Evolutionary conservation across 2,113 vertebrate species (phyloP).

Genomic region (Diphyllodes magnificus): DNA sequence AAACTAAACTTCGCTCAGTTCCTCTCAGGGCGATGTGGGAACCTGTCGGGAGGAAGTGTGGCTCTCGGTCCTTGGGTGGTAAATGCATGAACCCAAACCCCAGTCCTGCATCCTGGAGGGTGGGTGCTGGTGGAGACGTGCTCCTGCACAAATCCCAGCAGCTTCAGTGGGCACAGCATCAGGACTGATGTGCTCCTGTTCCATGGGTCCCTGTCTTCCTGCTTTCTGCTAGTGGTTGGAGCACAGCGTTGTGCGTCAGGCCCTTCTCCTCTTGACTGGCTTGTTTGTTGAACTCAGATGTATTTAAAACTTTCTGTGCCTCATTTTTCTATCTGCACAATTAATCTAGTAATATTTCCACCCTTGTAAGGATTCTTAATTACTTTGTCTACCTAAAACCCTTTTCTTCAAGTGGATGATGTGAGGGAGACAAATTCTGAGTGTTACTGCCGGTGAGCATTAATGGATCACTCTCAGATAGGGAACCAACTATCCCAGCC

Average conservation of each 20-base stretch:
- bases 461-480: not conserved
- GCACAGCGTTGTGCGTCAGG: not conserved
- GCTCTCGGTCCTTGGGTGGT: not conserved
- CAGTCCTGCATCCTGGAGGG: not conserved
- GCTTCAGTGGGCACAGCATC: rapidly evolving
- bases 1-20: constrained; percentile 35
- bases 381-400: not conserved
- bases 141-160: not conserved
- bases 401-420: not conserved
- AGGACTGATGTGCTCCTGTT: not conserved
- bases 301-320: not conserved
- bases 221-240: not conserved
- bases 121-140: not conserved
- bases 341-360: not conserved
- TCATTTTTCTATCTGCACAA: not conserved
- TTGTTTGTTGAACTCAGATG: not conserved
- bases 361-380: not conserved
- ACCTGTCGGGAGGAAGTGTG: rapidly evolving
- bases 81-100: not conserved
- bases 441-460: not conserved
- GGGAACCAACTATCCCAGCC: not conserved
- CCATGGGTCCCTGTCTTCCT: not conserved
- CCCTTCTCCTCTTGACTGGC: not conserved
- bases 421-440: not conserved
- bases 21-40: not conserved